Evolutionary conservation across 2,888 invertebrate species (phyloP), one percentile per base, ranked within the genome.

Genomic region (Frankliniella intonsa): DNA sequence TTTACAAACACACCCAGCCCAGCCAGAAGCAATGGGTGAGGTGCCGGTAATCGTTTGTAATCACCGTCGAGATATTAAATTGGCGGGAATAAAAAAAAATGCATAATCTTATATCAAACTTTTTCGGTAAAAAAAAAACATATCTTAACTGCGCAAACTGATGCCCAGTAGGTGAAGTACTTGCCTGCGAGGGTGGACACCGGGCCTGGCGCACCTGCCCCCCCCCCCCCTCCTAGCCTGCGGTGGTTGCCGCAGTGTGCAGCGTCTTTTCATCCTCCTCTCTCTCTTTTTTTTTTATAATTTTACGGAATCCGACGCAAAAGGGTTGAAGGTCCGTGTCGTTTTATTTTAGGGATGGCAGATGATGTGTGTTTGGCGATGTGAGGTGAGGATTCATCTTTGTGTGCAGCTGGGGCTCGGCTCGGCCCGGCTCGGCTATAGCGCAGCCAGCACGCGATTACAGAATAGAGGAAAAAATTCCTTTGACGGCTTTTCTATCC

Each of bases 221-320:
- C 22, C 22, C 12, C 11, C 12, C 22, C 25, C n/a, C 22, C 69
- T 9, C n/a, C n/a, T 22, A 22, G 22, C 69, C 19, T 22, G 22
- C 22, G 12, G 12, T 12, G 7, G 12, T 76, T 22, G 22, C 69
- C 25, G 69, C 25, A 22, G 69, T 25, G 22, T 76, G 69, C 69
- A 1, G 25, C 69, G 22, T 76, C 22, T 12, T 25, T 22, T 22
- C 69, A 22, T 76, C 22, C 69, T 25, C 22, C 22, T 25, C 69
- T 62, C 19, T n/a, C 62, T 14, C 7, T 22, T 25, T 22, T 22
- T 76, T 76, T 25, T 76, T 55, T 55, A 19, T 76, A 76, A 76
- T 76, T 76, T 76, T 76, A 22, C 69, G 69, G 69, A 76, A 76
- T 76, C 69, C 69, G 25, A 76, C 69, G 69, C 25, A 76, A 76